Evolutionary conservation across 2,113 vertebrate genomes (phyloP).

Genomic region (Geococcyx californianus): DNA sequence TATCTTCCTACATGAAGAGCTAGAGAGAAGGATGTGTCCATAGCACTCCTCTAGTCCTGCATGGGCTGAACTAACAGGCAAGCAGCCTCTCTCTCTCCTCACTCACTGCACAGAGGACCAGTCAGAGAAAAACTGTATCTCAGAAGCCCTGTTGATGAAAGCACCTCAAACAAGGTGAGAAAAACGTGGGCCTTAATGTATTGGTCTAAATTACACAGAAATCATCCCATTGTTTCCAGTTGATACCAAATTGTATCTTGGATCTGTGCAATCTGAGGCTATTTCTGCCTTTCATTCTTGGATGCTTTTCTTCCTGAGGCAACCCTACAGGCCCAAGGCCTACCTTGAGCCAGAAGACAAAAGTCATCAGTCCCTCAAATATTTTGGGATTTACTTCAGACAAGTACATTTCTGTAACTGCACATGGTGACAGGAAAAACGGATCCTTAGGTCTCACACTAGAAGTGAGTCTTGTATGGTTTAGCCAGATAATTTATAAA

Average conservation of each 20-base stretch:
- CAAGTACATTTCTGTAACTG: not conserved
- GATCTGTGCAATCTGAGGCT: not conserved
- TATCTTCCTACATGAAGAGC: fast-evolving
- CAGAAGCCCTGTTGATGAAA: fast-evolving
- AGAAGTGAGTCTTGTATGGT: not conserved
- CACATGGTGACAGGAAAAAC: not conserved
- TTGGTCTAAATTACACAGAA: not conserved
- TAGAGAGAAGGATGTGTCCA: fast-evolving
- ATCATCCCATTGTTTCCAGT: not conserved
- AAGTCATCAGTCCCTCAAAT: not conserved
- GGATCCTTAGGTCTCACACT: not conserved
- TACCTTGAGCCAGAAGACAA: not conserved
- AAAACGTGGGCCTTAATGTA: not conserved
- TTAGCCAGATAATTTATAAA: not conserved
- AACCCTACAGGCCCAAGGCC: not conserved
- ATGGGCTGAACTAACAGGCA: not conserved
- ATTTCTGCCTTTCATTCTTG: not conserved
- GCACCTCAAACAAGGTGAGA: not conserved
- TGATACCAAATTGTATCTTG: not conserved
- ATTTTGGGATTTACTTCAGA: not conserved
- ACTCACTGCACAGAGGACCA: not conserved
- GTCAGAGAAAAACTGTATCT: not conserved
- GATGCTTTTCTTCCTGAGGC: not conserved
- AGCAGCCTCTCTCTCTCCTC: not conserved
- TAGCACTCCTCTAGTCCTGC: not conserved